Evolutionary conservation across 1,140 invertebrate species (phyloP).

Genomic region (Lepidurus couesii): DNA sequence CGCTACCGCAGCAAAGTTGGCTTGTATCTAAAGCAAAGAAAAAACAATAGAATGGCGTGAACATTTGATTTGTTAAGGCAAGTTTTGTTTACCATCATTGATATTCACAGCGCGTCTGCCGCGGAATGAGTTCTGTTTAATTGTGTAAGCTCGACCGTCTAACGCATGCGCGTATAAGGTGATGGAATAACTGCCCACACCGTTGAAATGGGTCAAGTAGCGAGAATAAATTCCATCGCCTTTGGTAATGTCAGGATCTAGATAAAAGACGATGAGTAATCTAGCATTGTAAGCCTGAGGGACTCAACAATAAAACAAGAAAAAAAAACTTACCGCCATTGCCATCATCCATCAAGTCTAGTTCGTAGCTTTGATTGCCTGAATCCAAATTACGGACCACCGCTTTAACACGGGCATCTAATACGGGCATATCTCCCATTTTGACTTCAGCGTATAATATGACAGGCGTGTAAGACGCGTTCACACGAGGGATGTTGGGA

Average conservation of each 20-base stretch:
- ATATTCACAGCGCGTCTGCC: slow-evolving; percentile 34
- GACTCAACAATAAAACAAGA: neutral
- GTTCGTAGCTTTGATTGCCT: slow-evolving; percentile 44
- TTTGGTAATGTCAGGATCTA: slow-evolving; percentile 59
- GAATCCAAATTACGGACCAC: slow-evolving; percentile 44
- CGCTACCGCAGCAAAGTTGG: slow-evolving; percentile 36
- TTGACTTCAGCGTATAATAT: slow-evolving; percentile 49
- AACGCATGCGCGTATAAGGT: slow-evolving; percentile 36
- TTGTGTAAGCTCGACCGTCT: slow-evolving; percentile 38
- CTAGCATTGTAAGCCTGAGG: neutral
- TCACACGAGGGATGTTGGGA: slow-evolving; percentile 41
- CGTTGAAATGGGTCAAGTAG: slow-evolving; percentile 52
- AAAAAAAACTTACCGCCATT: slow-evolving; percentile 48
- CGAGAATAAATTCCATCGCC: slow-evolving; percentile 61
- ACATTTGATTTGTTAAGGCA: slow-evolving; percentile 41
- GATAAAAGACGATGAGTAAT: slow-evolving; percentile 34
- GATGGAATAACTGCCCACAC: slow-evolving; percentile 47
- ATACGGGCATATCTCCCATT: slow-evolving; percentile 48
- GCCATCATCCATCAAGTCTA: slow-evolving; percentile 55
- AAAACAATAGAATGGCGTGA: neutral
- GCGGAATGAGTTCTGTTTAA: slow-evolving; percentile 47
- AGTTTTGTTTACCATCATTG: slow-evolving; percentile 46
- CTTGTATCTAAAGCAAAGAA: slow-evolving; percentile 22
- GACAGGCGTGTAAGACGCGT: slow-evolving; percentile 46
- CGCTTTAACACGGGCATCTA: slow-evolving; percentile 50